Base-by-base conservation (phyloP, 2,797 vertebrate genomes). In the Parotocinclus haroldoi region DNA sequence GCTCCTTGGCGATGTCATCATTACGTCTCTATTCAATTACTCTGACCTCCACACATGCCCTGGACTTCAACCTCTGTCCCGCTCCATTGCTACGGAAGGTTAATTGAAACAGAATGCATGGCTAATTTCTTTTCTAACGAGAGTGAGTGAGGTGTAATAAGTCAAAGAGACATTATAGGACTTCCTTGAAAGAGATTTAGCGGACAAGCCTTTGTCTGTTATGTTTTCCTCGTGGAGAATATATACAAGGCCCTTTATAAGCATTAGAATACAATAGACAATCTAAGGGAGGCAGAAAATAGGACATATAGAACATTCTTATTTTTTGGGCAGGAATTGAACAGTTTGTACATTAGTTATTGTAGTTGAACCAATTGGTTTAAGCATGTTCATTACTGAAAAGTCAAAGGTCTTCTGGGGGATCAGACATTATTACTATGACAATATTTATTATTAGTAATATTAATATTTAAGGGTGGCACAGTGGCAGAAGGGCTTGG, bases 61-160 rank as follows among this genome's bases (percentile, higher is more conserved):
- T 75, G 80, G 79, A 82, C 81, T 72, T 75, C 84, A 86, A 85
- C 82, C 78, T 74, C 78, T 69, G 77, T 81, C 69, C 68, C 79
- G 82, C 84, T 89, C 84, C 72, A 75, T 85, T 85, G 76, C 81
- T 76, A 42, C 64, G 73, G 84, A 89, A 91, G 89, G 89, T 90
- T 91, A 91, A 91, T 91, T 91, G 88, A 91, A 91, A 89, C 81
- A 73, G 82, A 90, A 90, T 86, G 88, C 84, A 86, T 87, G 81
- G 88, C 89, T 89, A 89, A 91, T 90, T 90, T 90, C 78, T 84
- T 88, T 88, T 87, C 87, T 89, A 89, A 91, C 86, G 84, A 87
- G 85, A 83, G 73, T 74, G 84, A 81, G 78, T 80, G 80, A 85
- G 75, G 45, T 49, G 75, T 68, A 67, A 75, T 79, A 77, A 78